Conservation (phyloP, 2,113 vertebrate species). For the Rhinoderma darwinii region DNA sequence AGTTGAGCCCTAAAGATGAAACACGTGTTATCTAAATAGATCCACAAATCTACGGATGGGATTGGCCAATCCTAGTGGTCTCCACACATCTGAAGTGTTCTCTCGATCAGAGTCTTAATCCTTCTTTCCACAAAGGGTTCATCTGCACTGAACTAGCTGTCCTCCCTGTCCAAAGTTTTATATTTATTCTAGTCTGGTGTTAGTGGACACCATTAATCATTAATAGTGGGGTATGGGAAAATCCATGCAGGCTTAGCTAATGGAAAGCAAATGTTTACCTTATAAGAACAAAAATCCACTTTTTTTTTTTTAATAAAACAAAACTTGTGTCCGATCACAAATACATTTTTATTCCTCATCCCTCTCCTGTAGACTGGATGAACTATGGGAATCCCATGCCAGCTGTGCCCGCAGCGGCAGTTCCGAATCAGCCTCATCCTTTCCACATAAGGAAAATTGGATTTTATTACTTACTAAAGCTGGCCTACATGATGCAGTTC, state of each 20-base stretch:
- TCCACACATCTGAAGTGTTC: conserved; percentile 3
- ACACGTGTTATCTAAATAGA: neutral
- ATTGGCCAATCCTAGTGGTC: neutral
- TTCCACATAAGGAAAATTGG: neutral
- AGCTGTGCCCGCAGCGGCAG: neutral
- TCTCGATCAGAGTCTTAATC: neutral
- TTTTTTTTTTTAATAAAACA: neutral
- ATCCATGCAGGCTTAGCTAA: conserved; percentile 10
- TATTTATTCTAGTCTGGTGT: conserved; percentile 14
- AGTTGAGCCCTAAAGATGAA: conserved; percentile 19
- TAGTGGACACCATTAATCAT: conserved; percentile 48
- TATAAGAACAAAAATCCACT: neutral
- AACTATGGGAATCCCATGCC: neutral
- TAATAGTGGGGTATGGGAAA: conserved; percentile 29
- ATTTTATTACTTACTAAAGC: too few species aligned
- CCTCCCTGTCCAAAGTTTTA: conserved; percentile 22
- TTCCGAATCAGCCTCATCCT: neutral
- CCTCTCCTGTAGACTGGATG: neutral
- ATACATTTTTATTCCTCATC: neutral
- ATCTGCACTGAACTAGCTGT: conserved; percentile 27
- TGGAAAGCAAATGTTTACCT: conserved; percentile 39
- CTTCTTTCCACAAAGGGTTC: neutral
- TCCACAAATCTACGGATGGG: neutral
- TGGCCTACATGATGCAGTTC: neutral
- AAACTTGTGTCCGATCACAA: neutral